phyloP scores from a whole-genome alignment of 2,888 invertebrate species.

The Ophion ellenae region DNA sequence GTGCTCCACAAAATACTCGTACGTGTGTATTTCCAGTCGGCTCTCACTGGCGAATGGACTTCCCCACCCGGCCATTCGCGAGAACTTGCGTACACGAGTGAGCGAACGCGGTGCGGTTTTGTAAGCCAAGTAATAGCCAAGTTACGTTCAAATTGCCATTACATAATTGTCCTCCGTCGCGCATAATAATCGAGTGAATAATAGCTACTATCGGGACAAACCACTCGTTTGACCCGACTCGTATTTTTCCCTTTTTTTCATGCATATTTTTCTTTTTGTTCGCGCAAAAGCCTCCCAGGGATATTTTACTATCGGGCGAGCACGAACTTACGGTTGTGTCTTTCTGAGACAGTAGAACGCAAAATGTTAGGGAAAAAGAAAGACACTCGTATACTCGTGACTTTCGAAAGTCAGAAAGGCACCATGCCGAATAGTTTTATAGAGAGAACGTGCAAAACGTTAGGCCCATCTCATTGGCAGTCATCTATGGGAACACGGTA shows the following conservation, averaged over 20 bases:
- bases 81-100: constrained; percentile 5
- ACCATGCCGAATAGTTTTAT: not conserved
- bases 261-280: constrained; percentile 1
- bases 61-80: not conserved
- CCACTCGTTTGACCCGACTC: constrained; percentile 24
- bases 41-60: constrained; percentile 9
- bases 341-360: constrained; percentile 5
- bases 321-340: constrained; percentile 31
- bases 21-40: constrained; percentile 12
- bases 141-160: constrained; percentile 59
- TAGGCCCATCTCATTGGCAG: constrained; percentile 1
- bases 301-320: constrained; percentile 33
- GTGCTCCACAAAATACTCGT: constrained; percentile 32
- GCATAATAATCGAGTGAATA: constrained; percentile 49
- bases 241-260: constrained; percentile 2
- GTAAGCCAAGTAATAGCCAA: constrained; percentile 58
- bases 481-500: constrained; percentile 8
- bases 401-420: constrained; percentile 22
- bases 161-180: constrained; percentile 51
- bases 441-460: not conserved
- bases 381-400: not conserved
- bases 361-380: not conserved
- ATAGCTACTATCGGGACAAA: constrained; percentile 61
- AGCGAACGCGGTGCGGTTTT: constrained; percentile 50
- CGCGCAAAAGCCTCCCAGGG: constrained; percentile 4